Conservation (phyloP, 2,888 invertebrate genomes). For the Rhimphoctona megacephalus region DNA sequence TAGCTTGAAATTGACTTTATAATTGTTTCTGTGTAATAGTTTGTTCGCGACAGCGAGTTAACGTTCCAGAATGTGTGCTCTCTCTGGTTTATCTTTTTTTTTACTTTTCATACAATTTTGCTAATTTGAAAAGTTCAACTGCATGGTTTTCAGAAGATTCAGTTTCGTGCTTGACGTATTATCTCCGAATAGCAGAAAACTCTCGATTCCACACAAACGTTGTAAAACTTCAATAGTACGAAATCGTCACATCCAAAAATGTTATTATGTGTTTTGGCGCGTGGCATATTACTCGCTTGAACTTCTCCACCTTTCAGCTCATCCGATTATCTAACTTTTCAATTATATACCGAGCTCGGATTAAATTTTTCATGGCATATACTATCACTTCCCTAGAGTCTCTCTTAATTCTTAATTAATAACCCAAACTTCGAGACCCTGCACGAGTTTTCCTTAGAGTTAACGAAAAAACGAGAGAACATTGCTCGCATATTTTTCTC, state of each 20-base stretch:
- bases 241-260: constrained; percentile 9
- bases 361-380: constrained; percentile 6
- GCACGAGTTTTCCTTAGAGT: background rate
- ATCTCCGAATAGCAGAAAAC: background rate
- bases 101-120: background rate
- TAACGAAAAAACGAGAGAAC: background rate
- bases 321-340: constrained; percentile 22
- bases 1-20: background rate
- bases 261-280: background rate
- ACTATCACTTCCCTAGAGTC: background rate
- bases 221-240: background rate
- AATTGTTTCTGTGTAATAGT: constrained; percentile 6
- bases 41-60: background rate
- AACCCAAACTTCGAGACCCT: background rate
- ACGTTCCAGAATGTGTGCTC: background rate
- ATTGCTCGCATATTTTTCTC: background rate
- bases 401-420: background rate
- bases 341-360: constrained; percentile 34
- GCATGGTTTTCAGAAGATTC: constrained; percentile 31
- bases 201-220: background rate
- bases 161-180: background rate
- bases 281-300: background rate
- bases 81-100: constrained; percentile 12
- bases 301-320: constrained; percentile 7
- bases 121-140: background rate